phyloP scores from a whole-genome alignment of 2,888 invertebrate species.

The Catocala sponsa region DNA sequence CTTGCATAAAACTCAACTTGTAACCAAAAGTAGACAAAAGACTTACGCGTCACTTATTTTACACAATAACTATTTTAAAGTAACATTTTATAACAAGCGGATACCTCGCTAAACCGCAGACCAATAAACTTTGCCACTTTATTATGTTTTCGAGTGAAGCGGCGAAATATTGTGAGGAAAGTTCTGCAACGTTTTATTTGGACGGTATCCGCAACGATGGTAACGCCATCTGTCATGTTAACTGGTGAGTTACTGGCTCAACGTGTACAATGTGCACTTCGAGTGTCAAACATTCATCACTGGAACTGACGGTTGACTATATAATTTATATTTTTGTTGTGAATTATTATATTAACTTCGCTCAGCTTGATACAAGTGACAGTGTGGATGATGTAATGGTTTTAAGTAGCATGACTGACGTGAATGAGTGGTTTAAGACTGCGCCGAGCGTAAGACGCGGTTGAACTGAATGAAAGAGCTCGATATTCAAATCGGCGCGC shows the following conservation, averaged over 20 bases:
- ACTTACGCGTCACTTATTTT: too few relatives aligned
- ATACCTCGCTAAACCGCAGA: background rate
- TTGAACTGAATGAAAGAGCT: too few relatives aligned
- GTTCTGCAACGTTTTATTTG: background rate
- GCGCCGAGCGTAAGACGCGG: too few relatives aligned
- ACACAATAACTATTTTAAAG: too few relatives aligned
- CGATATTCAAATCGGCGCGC: too few relatives aligned
- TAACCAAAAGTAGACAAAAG: too few relatives aligned
- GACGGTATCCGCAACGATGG: background rate
- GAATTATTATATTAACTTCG: background rate
- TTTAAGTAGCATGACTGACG: too few relatives aligned
- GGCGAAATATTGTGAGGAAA: slow-evolving; percentile 4
- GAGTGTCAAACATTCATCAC: slow-evolving; percentile 4
- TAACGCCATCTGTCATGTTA: slow-evolving; percentile 7
- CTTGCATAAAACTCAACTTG: too few relatives aligned
- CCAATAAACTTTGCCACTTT: background rate
- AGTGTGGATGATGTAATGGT: too few relatives aligned
- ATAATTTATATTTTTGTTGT: background rate
- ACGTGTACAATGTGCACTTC: slow-evolving; percentile 1
- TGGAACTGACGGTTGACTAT: slow-evolving; percentile 1
- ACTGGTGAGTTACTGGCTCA: slow-evolving; percentile 4
- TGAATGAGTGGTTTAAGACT: too few relatives aligned
- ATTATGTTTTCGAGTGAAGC: slow-evolving; percentile 1
- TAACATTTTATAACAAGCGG: too few relatives aligned
- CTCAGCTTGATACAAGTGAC: too few relatives aligned